Percentiles rank a stretch among this genome's conserved stretches.
These are phyloP conservation scores for Pachyseris speciosa DNA, from an alignment of 64 coral and sea anemone genomes.

Conservation along the genomic window DNA sequence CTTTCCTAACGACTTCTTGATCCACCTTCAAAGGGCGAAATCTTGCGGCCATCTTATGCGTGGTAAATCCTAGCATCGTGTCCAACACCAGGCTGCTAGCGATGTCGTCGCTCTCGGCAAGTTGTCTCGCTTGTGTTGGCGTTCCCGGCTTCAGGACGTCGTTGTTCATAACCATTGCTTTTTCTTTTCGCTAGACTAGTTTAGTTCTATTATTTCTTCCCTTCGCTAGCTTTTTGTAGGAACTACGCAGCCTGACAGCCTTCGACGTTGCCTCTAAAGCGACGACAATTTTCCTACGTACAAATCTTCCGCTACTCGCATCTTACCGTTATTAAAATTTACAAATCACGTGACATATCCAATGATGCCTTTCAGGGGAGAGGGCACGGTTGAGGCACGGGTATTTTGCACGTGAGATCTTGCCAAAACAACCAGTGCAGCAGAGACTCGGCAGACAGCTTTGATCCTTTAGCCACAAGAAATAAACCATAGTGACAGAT, in stretches of 20 bases:
- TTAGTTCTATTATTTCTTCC: background rate
- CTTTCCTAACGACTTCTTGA: constrained; percentile 62
- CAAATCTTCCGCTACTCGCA: constrained; percentile 12
- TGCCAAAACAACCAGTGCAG: too few species aligned
- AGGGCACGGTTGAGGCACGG: background rate
- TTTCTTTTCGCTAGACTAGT: background rate
- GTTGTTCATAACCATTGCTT: constrained; percentile 49
- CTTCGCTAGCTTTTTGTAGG: background rate
- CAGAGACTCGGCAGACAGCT: too few species aligned
- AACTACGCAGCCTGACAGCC: background rate
- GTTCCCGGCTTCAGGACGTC: constrained; percentile 13
- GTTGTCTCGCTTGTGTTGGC: constrained; percentile 84
- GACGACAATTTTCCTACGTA: background rate
- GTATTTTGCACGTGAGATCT: background rate
- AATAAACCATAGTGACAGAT: too few species aligned
- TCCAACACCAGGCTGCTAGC: constrained; percentile 89
- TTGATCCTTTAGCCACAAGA: too few species aligned
- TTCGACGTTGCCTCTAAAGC: background rate
- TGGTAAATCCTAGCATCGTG: constrained; percentile 75
- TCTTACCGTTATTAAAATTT: constrained; percentile 56
- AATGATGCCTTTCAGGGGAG: background rate
- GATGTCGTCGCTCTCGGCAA: constrained; percentile 98
- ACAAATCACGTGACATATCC: constrained; percentile 12
- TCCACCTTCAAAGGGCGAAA: constrained; percentile 95
- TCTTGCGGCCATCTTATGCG: constrained; percentile 97